A percentile compares a stretch with the other conserved stretches of the same genome.
Conservation (phyloP, 2,113 vertebrate genomes). For the Tupaia tana region DNA sequence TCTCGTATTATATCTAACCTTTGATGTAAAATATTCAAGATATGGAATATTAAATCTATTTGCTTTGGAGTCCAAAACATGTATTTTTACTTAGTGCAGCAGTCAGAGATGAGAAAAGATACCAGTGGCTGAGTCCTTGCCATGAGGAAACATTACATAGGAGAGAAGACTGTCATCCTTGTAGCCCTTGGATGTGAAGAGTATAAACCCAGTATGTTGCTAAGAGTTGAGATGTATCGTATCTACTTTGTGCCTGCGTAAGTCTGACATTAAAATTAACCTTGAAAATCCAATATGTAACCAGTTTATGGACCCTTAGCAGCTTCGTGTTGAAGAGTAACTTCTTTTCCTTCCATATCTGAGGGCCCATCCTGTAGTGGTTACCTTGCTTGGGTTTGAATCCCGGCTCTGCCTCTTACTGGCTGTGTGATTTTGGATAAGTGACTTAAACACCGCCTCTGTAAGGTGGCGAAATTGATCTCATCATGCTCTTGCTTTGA, state of each 20-base stretch:
- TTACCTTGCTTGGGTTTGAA: neutral
- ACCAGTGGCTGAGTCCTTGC: neutral
- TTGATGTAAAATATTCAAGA: conserved; percentile 4
- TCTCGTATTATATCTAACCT: neutral
- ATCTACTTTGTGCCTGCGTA: neutral
- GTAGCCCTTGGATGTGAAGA: neutral
- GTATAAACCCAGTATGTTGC: neutral
- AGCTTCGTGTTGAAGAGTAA: conserved; percentile 56
- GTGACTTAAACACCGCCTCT: neutral
- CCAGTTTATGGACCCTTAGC: neutral
- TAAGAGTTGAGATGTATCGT: neutral
- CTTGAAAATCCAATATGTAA: conserved; percentile 49
- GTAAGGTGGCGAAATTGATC: neutral
- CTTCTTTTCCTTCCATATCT: conserved; percentile 41
- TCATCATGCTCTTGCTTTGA: neutral
- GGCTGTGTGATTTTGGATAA: neutral
- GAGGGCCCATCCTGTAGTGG: neutral
- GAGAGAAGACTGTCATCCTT: neutral
- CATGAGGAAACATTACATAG: neutral
- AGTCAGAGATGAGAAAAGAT: neutral
- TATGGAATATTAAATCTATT: neutral
- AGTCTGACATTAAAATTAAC: conserved; percentile 68
- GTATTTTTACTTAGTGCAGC: neutral
- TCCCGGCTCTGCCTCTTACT: neutral
- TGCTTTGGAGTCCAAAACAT: neutral